These are phyloP conservation scores for Acinonyx jubatus DNA, from an alignment of 2,113 vertebrate species.

Conservation along the genomic window DNA sequence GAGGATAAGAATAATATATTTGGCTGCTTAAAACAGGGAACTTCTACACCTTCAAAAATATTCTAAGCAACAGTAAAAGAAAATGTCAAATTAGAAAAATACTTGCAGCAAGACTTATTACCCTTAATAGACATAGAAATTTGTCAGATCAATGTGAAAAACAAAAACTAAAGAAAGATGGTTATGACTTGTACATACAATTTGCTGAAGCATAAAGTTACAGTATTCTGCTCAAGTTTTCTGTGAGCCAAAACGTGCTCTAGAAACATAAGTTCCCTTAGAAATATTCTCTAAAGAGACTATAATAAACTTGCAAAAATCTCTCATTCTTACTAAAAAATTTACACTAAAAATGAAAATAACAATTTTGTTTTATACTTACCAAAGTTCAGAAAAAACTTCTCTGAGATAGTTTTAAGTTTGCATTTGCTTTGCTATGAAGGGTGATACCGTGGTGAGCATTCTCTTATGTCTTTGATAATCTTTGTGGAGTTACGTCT, in stretches of 20 bases:
- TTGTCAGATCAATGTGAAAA: neutral
- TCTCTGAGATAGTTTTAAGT: neutral
- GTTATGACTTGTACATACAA: neutral
- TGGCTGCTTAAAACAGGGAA: neutral
- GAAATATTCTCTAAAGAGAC: neutral
- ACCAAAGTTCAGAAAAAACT: neutral
- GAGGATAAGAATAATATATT: neutral
- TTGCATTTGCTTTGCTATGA: neutral
- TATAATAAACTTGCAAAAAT: neutral
- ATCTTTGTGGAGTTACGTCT: neutral
- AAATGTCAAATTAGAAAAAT: neutral
- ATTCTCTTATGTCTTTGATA: neutral
- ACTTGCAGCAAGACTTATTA: neutral
- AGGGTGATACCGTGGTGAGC: neutral
- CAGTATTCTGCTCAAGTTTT: neutral
- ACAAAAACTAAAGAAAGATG: neutral
- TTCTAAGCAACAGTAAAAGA: neutral
- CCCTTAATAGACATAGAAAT: neutral
- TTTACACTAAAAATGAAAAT: neutral
- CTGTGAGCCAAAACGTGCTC: neutral
- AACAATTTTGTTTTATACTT: neutral
- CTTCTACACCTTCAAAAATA: constrained; percentile 20
- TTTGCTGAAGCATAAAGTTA: neutral
- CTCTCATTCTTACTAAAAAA: neutral
- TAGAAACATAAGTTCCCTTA: neutral